Evolutionary conservation across 2,113 vertebrate genomes (phyloP).

Genomic region (Lethenteron camtschaticum): DNA sequence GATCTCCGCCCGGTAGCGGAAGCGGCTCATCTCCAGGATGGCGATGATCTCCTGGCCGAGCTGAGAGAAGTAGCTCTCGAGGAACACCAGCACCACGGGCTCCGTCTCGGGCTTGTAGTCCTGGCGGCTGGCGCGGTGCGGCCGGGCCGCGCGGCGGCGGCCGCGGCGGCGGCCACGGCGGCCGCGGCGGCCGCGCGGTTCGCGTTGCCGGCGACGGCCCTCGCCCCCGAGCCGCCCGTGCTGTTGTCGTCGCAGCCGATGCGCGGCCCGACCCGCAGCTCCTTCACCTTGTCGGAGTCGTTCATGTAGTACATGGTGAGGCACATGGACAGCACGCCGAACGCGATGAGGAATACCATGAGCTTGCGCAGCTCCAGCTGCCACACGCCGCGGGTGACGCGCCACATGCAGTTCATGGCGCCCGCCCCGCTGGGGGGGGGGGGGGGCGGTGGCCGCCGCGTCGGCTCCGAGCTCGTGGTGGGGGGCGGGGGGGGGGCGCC

Average conservation of each 20-base stretch:
- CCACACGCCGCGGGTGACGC: slow-evolving; percentile 60
- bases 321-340: slow-evolving; percentile 82
- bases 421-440: slow-evolving; percentile 11
- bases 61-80: slow-evolving; percentile 88
- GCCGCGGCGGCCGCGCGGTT: slow-evolving; percentile 38
- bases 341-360: slow-evolving; percentile 69
- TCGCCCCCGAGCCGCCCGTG: slow-evolving; percentile 25
- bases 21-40: slow-evolving; percentile 76
- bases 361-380: slow-evolving; percentile 88
- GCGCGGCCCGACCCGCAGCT: slow-evolving; percentile 60
- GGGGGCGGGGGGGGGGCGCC: no score
- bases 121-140: no score
- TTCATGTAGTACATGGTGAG: slow-evolving; percentile 81
- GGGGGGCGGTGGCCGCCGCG: not conserved
- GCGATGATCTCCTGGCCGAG: slow-evolving; percentile 86
- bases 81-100: slow-evolving; percentile 71
- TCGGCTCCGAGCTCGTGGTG: no score
- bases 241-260: slow-evolving; percentile 48
- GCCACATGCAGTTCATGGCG: slow-evolving; percentile 62
- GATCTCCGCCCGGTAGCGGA: slow-evolving; percentile 70
- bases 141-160: no score
- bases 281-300: slow-evolving; percentile 88
- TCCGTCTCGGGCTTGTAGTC: slow-evolving; percentile 23
- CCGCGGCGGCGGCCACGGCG: slow-evolving; percentile 11
- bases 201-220: slow-evolving; percentile 24